Base-by-base conservation (phyloP, 2,797 vertebrate species). In the Esox lucius region DNA sequence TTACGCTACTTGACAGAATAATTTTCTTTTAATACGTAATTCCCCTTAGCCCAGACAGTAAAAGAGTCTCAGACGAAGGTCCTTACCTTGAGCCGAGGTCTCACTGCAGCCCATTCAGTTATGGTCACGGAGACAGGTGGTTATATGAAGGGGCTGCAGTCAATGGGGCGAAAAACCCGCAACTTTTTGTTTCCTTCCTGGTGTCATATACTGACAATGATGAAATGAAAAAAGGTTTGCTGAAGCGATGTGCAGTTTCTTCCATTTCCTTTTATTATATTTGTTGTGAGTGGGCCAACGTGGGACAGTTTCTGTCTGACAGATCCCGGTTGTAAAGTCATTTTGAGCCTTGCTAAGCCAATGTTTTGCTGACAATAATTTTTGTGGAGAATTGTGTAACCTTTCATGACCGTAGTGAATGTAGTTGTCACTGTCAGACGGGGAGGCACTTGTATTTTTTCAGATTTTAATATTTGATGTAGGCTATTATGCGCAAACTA, bases 11-110 rank as follows among this genome's bases (percentile, higher is more conserved):
- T 46, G 6, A 5, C 2, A 35, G 33, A 35, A 35, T 15, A 16
- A 22, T 68, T 35, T 5, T n/a, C 17, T 19, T 17, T 22, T 16
- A 31, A 28, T 8, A 64, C 65, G 1, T 46, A 6, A 46, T 46
- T 17, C n/a, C 33, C 33, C 3, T 15, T 46, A 17, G 9, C 22
- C 13, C 24, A 70, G 46, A 70, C 51, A 51, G 24, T 16, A 0
- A 70, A 53, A n/a, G n/a, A n/a, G n/a, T n/a, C n/a, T n/a, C n/a
- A 15, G 33, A 28, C 28, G 19, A 80, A 79, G 42, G 31, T 13
- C 68, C 83, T 87, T 86, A 88, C 84, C 85, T 53, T 16, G 56
- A 71, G 68, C 35, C 56, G 13, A 53, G 4, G 19, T 71, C 13
- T 0, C 5, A 71, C 83, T 26, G 13, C 5, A 56, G 51, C 17